These are phyloP conservation scores for Lithophane leautieri DNA, from an alignment of 2,888 invertebrate species.

Conservation along the genomic window DNA sequence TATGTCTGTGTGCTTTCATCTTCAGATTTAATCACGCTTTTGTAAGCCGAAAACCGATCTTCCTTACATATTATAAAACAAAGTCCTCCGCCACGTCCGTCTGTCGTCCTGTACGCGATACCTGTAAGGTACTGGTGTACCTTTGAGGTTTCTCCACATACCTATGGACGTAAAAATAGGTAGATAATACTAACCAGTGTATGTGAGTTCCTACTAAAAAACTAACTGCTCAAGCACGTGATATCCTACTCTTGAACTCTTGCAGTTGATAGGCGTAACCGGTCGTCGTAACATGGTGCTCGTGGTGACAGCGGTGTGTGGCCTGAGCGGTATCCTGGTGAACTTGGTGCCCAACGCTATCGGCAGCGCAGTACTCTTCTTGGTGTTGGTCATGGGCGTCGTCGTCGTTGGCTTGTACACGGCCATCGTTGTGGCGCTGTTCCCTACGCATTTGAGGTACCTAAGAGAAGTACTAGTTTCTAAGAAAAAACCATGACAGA, in stretches of 20 bases:
- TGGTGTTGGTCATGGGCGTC: constrained; percentile 81
- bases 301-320: constrained; percentile 84
- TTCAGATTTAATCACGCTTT: no score
- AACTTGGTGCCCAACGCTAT: constrained; percentile 91
- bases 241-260: background rate
- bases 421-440: constrained; percentile 88
- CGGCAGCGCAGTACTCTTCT: constrained; percentile 89
- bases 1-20: background rate
- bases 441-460: constrained; percentile 88
- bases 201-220: background rate
- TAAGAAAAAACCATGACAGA: background rate
- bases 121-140: no score
- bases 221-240: background rate
- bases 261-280: constrained; percentile 68
- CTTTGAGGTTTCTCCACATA: no score
- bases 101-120: no score
- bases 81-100: no score
- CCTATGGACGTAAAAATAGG: no score
- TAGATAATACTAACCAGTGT: no score
- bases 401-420: constrained; percentile 87
- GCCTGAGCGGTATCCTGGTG: constrained; percentile 88
- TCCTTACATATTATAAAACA: no score
- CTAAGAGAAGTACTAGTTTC: background rate
- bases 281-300: constrained; percentile 90
- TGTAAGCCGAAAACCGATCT: no score